phyloP scores from a whole-genome alignment of 2,797 vertebrate genomes.

The Bradypodion ventrale region DNA sequence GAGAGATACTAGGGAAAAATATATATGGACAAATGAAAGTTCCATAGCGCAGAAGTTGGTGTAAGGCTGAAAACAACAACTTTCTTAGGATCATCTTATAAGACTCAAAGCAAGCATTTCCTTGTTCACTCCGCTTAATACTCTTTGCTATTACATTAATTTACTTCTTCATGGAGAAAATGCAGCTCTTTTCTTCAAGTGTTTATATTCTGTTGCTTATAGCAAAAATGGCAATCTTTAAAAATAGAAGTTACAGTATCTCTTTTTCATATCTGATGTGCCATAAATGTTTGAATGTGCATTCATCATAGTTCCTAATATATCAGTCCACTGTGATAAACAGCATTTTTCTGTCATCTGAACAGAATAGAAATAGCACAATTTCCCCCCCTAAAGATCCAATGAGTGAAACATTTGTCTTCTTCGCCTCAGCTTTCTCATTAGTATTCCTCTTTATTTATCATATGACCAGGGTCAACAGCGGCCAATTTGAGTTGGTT shows the following conservation, averaged over 20 bases:
- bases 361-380: neutral
- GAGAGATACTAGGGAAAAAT: neutral
- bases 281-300: neutral
- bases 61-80: neutral
- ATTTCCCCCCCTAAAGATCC: neutral
- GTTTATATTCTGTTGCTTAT: neutral
- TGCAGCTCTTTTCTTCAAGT: neutral
- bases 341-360: neutral
- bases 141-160: neutral
- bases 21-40: neutral
- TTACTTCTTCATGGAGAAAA: no score
- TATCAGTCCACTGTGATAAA: neutral
- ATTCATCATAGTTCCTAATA: neutral
- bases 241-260: neutral
- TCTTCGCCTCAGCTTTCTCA: slow-evolving; percentile 22
- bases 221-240: neutral
- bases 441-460: slow-evolving; percentile 52
- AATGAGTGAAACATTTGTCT: slow-evolving; percentile 22
- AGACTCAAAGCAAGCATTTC: neutral
- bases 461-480: slow-evolving; percentile 44
- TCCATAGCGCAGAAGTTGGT: neutral
- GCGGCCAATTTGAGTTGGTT: neutral
- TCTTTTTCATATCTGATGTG: neutral
- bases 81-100: neutral
- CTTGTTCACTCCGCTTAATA: neutral